These are phyloP conservation scores for Musca domestica DNA, from an alignment of 1,140 invertebrate species.

Conservation along the genomic window DNA sequence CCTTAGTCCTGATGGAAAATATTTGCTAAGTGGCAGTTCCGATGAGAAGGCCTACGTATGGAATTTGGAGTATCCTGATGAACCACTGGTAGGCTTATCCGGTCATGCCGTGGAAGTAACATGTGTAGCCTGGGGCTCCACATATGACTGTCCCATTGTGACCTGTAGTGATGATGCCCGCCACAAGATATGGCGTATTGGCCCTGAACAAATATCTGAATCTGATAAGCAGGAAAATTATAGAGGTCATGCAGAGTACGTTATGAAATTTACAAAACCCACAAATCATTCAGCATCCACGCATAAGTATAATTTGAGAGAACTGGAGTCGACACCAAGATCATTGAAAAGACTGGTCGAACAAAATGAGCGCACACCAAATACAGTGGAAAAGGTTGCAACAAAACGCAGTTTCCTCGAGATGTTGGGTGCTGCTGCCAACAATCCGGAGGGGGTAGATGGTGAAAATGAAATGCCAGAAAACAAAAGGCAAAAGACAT, in stretches of 20 bases:
- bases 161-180: conserved; percentile 79
- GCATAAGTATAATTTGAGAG: conserved; percentile 52
- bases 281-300: conserved; percentile 14
- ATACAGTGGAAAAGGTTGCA: conserved; percentile 39
- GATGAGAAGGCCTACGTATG: conserved; percentile 83
- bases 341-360: conserved; percentile 55
- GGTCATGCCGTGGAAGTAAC: conserved; percentile 83
- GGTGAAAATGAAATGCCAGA: conserved; percentile 30
- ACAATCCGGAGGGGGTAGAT: conserved; percentile 14
- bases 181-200: conserved; percentile 73
- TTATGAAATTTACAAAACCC: conserved; percentile 34
- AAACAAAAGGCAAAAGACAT: conserved; percentile 47
- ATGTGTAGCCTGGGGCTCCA: conserved; percentile 73
- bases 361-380: conserved; percentile 48
- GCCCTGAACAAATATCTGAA: conserved; percentile 57
- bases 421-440: conserved; percentile 35
- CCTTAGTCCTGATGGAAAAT: conserved; percentile 74
- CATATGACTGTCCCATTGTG: conserved; percentile 61
- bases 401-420: conserved; percentile 46
- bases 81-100: conserved; percentile 65
- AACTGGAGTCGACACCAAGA: conserved; percentile 56
- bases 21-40: conserved; percentile 79
- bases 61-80: conserved; percentile 64
- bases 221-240: conserved; percentile 54
- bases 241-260: conserved; percentile 59